Evolutionary conservation across 2,888 invertebrate genomes (phyloP), one percentile per base, ranked within the genome.

Genomic region (Cataglyphis albicans): DNA sequence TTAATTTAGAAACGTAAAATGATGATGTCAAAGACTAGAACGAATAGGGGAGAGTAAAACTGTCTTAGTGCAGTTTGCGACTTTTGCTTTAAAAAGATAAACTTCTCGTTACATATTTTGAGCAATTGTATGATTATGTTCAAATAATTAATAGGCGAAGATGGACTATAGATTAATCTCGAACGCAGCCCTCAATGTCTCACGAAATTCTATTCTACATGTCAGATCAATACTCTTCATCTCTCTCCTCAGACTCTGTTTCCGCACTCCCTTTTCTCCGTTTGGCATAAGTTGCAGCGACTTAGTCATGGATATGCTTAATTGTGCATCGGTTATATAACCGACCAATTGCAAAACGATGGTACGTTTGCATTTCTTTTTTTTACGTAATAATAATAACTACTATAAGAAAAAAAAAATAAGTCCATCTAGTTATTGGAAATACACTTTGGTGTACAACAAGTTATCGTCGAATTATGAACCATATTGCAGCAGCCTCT

Each of bases 291-390:
- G 38, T 81, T 78, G 75, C 84, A 82, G 83, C 76, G 86, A 86
- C 89, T 88, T 87, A 90, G 88, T 90, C 91, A 89, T 90, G 89
- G 91, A 91, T 91, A 91, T 91, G 91, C 91, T 90, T 91, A 85
- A 82, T 90, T 86, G 48, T 52, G 86, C 85, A 85, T 88, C 86
- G 88, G 84, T 61, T 78, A 85, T 84, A 88, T 59, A 18, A 70
- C 70, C 76, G 72, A 78, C 89, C 88, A 89, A 91, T 90, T 89
- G 85, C 84, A 70, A 89, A 91, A 91, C 88, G 83, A 81, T 86
- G 78, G 75, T 85, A 88, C 84, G 83, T 88, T 88, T 83, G 84
- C 21, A 59, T 61, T 59, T 52, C 10, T 68, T 52, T 68, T 44
- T 59, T 55, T 38, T n/a, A 29, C n/a, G n/a, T 32, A 21, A 84